Evolutionary conservation across 2,797 vertebrate species (phyloP).

Genomic region (Eulemur mongoz): DNA sequence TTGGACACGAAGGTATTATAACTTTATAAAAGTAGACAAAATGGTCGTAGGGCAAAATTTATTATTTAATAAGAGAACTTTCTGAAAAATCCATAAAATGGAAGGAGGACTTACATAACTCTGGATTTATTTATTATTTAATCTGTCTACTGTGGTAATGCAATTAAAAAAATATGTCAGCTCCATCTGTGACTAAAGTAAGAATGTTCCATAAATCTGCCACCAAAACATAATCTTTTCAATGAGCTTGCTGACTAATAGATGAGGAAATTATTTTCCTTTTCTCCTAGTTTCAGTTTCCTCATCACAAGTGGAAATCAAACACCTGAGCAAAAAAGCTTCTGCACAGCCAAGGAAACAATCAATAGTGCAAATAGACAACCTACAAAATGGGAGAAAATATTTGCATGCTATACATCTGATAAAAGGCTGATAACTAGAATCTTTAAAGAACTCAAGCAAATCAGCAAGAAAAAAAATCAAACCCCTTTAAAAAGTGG

Average conservation of each 20-base stretch:
- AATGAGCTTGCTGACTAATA: not conserved
- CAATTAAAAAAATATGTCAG: not conserved
- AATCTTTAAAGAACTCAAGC: too few relatives aligned
- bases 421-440: too few relatives aligned
- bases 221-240: not conserved
- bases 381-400: too few relatives aligned
- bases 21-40: not conserved
- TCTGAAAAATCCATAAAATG: not conserved
- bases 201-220: not conserved
- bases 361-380: too few relatives aligned
- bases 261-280: not conserved
- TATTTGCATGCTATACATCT: too few relatives aligned
- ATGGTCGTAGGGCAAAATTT: not conserved
- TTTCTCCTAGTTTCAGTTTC: conserved; percentile 4
- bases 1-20: not conserved
- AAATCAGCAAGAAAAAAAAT: too few relatives aligned
- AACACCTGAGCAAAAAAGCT: not conserved
- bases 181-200: not conserved
- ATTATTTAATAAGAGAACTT: not conserved
- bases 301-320: not conserved
- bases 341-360: too few relatives aligned
- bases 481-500: too few relatives aligned
- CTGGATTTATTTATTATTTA: not conserved
- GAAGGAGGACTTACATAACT: not conserved
- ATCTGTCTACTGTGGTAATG: not conserved